Conservation (phyloP, 1,140 invertebrate species). For the Amyelois transitella region DNA sequence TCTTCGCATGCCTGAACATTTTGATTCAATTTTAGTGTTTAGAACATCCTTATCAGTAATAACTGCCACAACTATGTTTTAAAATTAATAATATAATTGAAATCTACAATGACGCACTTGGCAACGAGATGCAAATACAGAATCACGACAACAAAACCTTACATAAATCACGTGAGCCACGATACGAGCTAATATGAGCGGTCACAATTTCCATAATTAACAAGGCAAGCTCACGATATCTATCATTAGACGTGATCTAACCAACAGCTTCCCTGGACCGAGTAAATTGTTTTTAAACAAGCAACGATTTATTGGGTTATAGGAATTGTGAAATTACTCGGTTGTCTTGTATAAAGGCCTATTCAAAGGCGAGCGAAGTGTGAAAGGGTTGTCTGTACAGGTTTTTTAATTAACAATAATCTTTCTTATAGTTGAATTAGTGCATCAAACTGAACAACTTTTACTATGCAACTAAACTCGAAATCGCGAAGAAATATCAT, state of each 20-base stretch:
- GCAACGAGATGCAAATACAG: background rate
- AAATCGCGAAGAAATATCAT: too few species aligned
- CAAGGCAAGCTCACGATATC: slow-evolving; percentile 57
- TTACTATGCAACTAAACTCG: too few species aligned
- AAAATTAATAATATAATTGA: background rate
- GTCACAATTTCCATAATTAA: slow-evolving; percentile 65
- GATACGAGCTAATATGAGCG: slow-evolving; percentile 29
- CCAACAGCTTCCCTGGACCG: slow-evolving; percentile 28
- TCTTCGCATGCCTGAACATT: too few species aligned
- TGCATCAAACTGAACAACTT: too few species aligned
- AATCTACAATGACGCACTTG: background rate
- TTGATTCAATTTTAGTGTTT: too few species aligned
- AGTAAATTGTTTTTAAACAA: slow-evolving; percentile 70
- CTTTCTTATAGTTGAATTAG: too few species aligned
- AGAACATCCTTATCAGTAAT: too few species aligned
- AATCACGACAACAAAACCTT: slow-evolving; percentile 29
- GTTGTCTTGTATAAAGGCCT: slow-evolving; percentile 30
- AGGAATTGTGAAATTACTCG: slow-evolving; percentile 66
- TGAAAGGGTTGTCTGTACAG: background rate
- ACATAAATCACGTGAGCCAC: slow-evolving; percentile 35
- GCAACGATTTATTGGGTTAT: slow-evolving; percentile 65
- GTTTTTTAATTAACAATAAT: too few species aligned
- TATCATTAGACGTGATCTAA: slow-evolving; percentile 55
- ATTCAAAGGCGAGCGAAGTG: background rate
- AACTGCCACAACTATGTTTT: background rate